These are phyloP conservation scores for Hanleya hanleyi DNA, from an alignment of 2,888 invertebrate species.

Conservation along the genomic window DNA sequence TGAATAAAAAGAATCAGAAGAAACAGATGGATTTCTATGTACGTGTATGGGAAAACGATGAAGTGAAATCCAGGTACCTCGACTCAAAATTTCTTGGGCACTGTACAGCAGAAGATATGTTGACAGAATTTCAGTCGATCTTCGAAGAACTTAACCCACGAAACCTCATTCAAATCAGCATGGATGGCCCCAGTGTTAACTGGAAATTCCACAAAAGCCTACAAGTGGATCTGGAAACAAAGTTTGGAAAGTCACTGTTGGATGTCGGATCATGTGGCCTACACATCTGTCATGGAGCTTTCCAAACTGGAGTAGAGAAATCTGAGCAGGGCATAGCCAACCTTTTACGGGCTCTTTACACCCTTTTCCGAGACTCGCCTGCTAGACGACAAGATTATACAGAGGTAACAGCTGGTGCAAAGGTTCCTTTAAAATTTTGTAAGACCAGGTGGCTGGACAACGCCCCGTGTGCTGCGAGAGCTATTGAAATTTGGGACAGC, in stretches of 20 bases:
- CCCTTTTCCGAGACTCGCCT: slow-evolving; percentile 17
- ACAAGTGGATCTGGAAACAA: background rate
- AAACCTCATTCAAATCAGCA: slow-evolving; percentile 20
- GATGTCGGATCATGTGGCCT: slow-evolving; percentile 60
- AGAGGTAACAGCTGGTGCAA: background rate
- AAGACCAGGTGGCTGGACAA: slow-evolving; percentile 27
- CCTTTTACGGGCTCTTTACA: slow-evolving; percentile 4
- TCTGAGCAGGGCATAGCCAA: slow-evolving; percentile 36
- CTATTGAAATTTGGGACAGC: slow-evolving; percentile 10
- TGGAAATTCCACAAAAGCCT: background rate
- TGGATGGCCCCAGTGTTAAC: slow-evolving; percentile 26
- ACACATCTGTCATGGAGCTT: slow-evolving; percentile 56
- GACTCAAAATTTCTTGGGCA: slow-evolving; percentile 36
- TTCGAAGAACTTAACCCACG: slow-evolving; percentile 14
- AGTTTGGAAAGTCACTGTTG: slow-evolving; percentile 27
- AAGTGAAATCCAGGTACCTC: slow-evolving; percentile 49
- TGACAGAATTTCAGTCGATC: slow-evolving; percentile 29
- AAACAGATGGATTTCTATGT: slow-evolving; percentile 55
- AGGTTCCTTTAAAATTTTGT: slow-evolving; percentile 21
- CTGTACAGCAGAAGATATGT: slow-evolving; percentile 47
- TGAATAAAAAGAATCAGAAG: slow-evolving; percentile 35
- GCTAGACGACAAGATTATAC: slow-evolving; percentile 21
- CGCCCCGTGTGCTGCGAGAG: slow-evolving; percentile 15
- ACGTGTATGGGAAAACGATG: slow-evolving; percentile 45
- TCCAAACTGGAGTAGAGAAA: slow-evolving; percentile 46